These are phyloP conservation scores for Aurelia sp. DNA, from an alignment of 30 jellyfish, hydroid and myxozoan species.

Conservation along the genomic window DNA sequence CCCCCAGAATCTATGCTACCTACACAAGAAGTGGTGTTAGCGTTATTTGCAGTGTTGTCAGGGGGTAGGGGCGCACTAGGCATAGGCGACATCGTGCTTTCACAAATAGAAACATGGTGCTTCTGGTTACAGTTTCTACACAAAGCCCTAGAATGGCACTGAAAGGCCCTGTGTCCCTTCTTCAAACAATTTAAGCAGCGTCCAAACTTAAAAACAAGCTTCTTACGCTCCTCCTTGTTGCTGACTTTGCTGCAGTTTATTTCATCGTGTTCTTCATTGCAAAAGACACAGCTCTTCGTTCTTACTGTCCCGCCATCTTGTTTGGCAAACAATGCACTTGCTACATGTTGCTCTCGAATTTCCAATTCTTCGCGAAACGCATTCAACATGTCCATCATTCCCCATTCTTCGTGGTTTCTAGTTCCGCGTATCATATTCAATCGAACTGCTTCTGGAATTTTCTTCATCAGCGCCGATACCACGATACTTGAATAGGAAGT, in stretches of 20 bases:
- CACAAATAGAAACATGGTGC: conserved; percentile 30
- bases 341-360: background rate
- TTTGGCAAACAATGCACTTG: background rate
- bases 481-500: too few species aligned
- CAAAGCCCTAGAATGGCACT: background rate
- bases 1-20: too few species aligned
- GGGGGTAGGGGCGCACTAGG: background rate
- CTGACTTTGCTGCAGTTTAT: conserved; percentile 11
- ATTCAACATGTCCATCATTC: background rate
- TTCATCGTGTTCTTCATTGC: conserved; percentile 8
- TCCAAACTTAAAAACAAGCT: conserved; percentile 1
- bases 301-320: background rate
- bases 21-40: too few species aligned
- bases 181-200: conserved; percentile 12
- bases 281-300: background rate
- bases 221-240: background rate
- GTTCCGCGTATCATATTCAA: too few species aligned
- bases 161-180: conserved; percentile 32
- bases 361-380: background rate
- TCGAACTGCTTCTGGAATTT: conserved; percentile 28
- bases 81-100: background rate
- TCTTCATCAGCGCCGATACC: too few species aligned
- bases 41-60: conserved; percentile 31
- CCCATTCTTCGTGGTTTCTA: too few species aligned
- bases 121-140: too few species aligned